These are phyloP conservation scores for Drosophila simulans DNA, from an alignment of 1,140 invertebrate species.

Conservation along the genomic window DNA sequence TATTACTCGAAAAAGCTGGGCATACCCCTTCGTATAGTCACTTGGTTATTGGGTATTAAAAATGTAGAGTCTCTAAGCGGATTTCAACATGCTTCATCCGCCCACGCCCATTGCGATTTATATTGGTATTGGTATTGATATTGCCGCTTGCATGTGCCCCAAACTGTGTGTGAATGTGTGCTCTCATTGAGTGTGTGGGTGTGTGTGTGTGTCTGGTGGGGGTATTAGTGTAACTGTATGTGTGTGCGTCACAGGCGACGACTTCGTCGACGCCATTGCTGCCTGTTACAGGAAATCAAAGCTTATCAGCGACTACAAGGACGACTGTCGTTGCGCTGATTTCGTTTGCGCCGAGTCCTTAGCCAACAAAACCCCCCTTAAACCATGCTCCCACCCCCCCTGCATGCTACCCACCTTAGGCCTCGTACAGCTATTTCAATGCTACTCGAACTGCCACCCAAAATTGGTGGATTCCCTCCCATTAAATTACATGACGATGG, in stretches of 20 bases:
- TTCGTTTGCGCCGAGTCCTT: slow-evolving; percentile 36
- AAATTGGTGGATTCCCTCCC: slow-evolving; percentile 46
- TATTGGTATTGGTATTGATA: slow-evolving; percentile 32
- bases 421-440: slow-evolving; percentile 44
- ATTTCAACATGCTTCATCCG: slow-evolving; percentile 52
- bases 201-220: slow-evolving; percentile 3
- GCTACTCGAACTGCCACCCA: slow-evolving; percentile 43
- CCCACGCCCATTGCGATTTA: slow-evolving; percentile 38
- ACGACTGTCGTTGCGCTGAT: slow-evolving; percentile 61
- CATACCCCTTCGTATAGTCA: slow-evolving; percentile 25
- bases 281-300: slow-evolving; percentile 57
- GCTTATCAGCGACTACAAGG: slow-evolving; percentile 62
- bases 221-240: slow-evolving; percentile 12
- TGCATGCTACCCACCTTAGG: slow-evolving; percentile 15
- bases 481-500: slow-evolving; percentile 66
- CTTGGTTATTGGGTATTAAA: slow-evolving; percentile 50
- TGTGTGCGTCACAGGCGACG: slow-evolving; percentile 30
- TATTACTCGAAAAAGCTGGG: neutral
- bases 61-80: slow-evolving; percentile 52
- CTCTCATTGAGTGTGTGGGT: neutral
- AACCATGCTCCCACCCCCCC: neutral
- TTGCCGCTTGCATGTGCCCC: slow-evolving; percentile 24
- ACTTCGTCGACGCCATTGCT: slow-evolving; percentile 52
- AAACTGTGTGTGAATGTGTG: slow-evolving; percentile 15
- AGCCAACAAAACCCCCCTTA: neutral